These are phyloP conservation scores for Nasalis larvatus DNA, from an alignment of 2,113 vertebrate genomes.

Conservation along the genomic window DNA sequence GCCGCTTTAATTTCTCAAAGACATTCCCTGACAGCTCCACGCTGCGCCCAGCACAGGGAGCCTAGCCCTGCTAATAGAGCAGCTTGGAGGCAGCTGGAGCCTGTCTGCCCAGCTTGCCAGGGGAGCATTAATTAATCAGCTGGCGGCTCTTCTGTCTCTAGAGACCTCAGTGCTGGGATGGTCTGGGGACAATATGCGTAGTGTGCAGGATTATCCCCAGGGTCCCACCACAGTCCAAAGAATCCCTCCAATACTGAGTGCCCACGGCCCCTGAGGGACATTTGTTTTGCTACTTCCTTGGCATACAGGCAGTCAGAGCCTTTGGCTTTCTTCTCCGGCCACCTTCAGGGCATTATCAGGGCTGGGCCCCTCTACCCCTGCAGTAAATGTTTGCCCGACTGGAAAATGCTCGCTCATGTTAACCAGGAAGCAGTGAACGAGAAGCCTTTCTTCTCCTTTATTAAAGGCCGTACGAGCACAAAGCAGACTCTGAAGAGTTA, in stretches of 20 bases:
- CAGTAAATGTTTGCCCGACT: background rate
- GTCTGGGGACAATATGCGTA: background rate
- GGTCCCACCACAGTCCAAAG: background rate
- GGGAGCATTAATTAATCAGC: conserved; percentile 31
- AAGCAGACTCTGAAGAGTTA: conserved; percentile 20
- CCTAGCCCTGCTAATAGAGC: background rate
- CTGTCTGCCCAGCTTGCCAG: background rate
- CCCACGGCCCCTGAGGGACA: accelerated
- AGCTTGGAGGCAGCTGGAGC: background rate
- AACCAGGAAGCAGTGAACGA: background rate
- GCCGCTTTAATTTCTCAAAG: conserved; percentile 47
- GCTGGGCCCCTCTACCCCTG: accelerated
- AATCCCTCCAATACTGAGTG: background rate
- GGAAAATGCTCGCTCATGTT: background rate
- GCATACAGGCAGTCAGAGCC: background rate
- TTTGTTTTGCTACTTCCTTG: background rate
- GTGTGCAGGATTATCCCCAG: background rate
- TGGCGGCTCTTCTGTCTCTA: conserved; percentile 2
- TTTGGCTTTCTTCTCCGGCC: background rate
- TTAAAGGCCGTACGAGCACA: background rate
- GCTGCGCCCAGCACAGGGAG: background rate
- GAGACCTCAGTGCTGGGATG: background rate
- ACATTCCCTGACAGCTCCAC: background rate
- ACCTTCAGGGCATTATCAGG: background rate
- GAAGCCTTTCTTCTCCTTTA: background rate